A percentile compares a stretch with the other conserved stretches of the same genome.
Evolutionary conservation across 2,888 invertebrate genomes (phyloP).

Genomic region (Himalopsyche tibetana): DNA sequence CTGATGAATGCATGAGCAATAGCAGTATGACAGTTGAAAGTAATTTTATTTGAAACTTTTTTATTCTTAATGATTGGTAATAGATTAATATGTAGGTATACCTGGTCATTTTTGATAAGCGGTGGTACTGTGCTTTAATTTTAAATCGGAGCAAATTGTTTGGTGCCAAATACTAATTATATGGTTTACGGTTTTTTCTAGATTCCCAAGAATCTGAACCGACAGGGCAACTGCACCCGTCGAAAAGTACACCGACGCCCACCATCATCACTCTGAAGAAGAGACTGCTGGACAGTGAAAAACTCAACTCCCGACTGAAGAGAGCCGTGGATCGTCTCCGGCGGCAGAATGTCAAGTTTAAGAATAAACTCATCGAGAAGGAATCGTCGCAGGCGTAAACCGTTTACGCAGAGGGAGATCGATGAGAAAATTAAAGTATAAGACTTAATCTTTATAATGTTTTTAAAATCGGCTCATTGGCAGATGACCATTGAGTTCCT

Average conservation of each 20-base stretch:
- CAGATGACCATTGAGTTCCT: slow-evolving; percentile 4
- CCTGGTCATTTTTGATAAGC: too few species aligned
- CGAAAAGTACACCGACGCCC: background rate
- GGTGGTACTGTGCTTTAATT: too few species aligned
- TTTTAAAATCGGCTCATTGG: slow-evolving; percentile 12
- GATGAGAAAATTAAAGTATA: background rate
- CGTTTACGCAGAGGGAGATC: background rate
- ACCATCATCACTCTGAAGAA: slow-evolving; percentile 45
- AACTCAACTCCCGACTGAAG: slow-evolving; percentile 55
- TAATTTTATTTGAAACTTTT: background rate
- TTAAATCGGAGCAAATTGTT: too few species aligned
- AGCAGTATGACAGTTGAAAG: slow-evolving; percentile 11
- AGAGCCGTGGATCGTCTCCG: slow-evolving; percentile 55
- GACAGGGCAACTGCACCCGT: background rate
- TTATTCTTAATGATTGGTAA: too few species aligned
- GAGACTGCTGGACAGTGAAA: slow-evolving; percentile 54
- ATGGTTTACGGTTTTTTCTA: background rate
- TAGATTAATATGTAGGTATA: too few species aligned
- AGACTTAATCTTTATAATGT: slow-evolving; percentile 32
- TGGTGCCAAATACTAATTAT: too few species aligned
- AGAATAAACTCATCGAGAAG: slow-evolving; percentile 51
- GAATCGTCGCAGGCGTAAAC: slow-evolving; percentile 12
- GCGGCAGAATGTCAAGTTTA: slow-evolving; percentile 53
- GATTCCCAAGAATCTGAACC: slow-evolving; percentile 9
- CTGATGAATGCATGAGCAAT: slow-evolving; percentile 21